phyloP scores from a whole-genome alignment of 2,888 invertebrate species.

The Morpho achilles region DNA sequence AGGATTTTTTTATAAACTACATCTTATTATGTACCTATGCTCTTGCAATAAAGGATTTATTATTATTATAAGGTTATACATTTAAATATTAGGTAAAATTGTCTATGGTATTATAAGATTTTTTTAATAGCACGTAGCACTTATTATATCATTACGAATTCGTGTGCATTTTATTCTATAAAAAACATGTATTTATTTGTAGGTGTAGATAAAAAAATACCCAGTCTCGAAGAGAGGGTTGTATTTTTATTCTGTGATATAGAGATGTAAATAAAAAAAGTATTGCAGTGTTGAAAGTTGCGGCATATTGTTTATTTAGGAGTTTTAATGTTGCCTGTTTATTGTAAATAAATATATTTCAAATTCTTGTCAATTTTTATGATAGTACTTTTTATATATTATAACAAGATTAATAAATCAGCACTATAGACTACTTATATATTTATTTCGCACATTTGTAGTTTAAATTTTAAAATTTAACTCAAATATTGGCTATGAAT shows the following conservation, averaged over 20 bases:
- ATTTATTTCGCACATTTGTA: neutral
- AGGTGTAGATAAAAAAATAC: constrained; percentile 32
- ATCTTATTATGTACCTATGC: too few relatives aligned
- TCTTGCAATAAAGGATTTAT: too few relatives aligned
- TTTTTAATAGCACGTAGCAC: neutral
- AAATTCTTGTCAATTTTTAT: constrained; percentile 6
- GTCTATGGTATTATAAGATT: neutral
- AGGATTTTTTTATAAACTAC: too few relatives aligned
- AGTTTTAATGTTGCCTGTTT: constrained; percentile 17
- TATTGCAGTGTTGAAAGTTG: constrained; percentile 34
- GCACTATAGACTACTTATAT: neutral
- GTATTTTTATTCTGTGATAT: constrained; percentile 77
- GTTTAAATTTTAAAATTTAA: neutral
- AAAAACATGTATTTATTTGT: constrained; percentile 24
- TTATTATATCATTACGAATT: constrained; percentile 11
- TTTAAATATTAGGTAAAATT: too few relatives aligned
- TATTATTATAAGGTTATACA: too few relatives aligned
- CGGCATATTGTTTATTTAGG: constrained; percentile 18
- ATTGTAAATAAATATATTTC: constrained; percentile 7
- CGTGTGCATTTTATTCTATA: constrained; percentile 16
- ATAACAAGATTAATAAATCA: neutral
- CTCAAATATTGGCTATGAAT: too few relatives aligned
- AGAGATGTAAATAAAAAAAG: constrained; percentile 48
- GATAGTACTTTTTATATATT: neutral
- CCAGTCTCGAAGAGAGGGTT: constrained; percentile 51